Conservation (phyloP, 2,797 vertebrate species). For the Mormyrus hasselquistii region DNA sequence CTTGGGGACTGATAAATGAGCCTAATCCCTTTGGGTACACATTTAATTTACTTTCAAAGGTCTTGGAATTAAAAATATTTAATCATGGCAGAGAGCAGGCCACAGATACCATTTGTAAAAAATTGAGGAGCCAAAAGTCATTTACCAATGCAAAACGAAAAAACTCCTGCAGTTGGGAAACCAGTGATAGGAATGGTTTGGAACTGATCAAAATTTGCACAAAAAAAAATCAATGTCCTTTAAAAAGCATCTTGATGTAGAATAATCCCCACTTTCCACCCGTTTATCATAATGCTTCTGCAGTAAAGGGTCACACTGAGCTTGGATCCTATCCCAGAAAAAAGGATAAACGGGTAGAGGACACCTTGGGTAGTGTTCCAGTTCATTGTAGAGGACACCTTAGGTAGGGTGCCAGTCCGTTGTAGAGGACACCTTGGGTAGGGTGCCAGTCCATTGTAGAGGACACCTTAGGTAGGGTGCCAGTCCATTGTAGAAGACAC, state of each 20-base stretch:
- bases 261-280: background rate
- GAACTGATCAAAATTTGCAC: background rate
- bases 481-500: no score
- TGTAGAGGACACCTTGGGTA: no score
- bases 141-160: background rate
- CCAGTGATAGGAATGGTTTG: background rate
- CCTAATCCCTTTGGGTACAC: background rate
- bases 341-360: no score
- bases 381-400: no score
- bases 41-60: slow-evolving; percentile 22
- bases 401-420: no score
- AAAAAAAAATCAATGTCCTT: background rate
- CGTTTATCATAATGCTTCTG: background rate
- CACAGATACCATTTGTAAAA: background rate
- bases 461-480: no score
- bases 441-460: no score
- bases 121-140: background rate
- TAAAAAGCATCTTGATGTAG: background rate
- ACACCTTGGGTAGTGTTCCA: no score
- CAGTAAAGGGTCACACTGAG: background rate
- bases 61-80: slow-evolving; percentile 19
- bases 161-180: background rate
- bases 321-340: background rate
- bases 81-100: background rate
- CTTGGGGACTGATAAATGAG: slow-evolving; percentile 7